Base-by-base conservation (phyloP, 2,113 vertebrate species). In the Sander vitreus region DNA sequence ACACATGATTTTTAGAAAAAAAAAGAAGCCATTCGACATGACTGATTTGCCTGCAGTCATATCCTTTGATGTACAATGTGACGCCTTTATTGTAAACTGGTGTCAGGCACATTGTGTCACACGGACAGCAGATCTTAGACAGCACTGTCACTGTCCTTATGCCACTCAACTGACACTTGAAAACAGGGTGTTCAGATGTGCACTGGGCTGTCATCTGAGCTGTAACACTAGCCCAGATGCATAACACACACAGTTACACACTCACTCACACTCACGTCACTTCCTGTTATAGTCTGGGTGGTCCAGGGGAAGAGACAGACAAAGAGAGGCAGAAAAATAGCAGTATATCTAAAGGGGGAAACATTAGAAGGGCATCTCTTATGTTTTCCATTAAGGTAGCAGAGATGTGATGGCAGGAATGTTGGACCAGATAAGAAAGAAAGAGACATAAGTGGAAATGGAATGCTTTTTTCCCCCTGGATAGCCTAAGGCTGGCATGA, bases 311-410 rank as follows among this genome's bases (percentile, higher is more conserved):
- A 83, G 68, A 76, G 66, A 74, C 58, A 73, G 71, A 72, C 59
- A 81, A 76, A 77, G 83, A 60, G 80, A 83, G 72, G 62, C 63
- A 84, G 76, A 78, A 36, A 80, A 67, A 76, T 76, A 84, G 81
- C 83, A 83, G 78, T 76, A 64, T 86, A 89, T 87, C 89, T 92
- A 64, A 81, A 66, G 54, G 81, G 39, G 76, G 90, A 75, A 85
- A 90, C 90, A 85, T 86, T 82, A 93, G 89, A 92, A 91, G 87
- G 85, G 77, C 81, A 90, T 91, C 87, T 90, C 73, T 85, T 85
- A 62, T 92, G 89, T 86, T 91, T 87, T 88, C 91, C 89, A 92
- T 93, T 92, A 90, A 91, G 86, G 89, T 81, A 91, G 88, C 73
- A 3, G 85, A 89, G 85, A 93, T 84, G 77, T 74, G 89, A 91